phyloP scores from a whole-genome alignment of 2,888 invertebrate species.

The Scrobipalpa costella region DNA sequence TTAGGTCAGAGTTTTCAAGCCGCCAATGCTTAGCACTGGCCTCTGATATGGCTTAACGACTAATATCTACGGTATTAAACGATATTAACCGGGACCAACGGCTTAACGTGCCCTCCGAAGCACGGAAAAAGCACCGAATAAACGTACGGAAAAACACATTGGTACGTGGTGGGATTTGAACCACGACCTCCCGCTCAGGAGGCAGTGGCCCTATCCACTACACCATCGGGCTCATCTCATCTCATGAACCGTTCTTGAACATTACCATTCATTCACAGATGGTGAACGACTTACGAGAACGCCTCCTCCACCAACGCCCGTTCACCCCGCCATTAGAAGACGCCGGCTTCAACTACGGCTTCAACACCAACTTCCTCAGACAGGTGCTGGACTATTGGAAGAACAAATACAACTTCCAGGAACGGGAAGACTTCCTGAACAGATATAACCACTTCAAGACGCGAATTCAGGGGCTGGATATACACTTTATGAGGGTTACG shows the following conservation, averaged over 20 bases:
- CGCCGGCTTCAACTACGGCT: slow-evolving; percentile 89
- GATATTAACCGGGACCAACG: no score
- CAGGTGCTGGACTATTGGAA: slow-evolving; percentile 90
- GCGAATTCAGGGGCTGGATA: slow-evolving; percentile 85
- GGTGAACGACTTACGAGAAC: slow-evolving; percentile 76
- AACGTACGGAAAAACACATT: no score
- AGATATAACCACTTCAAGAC: slow-evolving; percentile 88
- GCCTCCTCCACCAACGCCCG: slow-evolving; percentile 73
- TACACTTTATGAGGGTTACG: slow-evolving; percentile 88
- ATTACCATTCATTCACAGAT: slow-evolving; percentile 47
- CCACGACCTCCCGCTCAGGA: no score
- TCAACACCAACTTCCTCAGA: slow-evolving; percentile 85
- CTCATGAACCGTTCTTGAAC: background rate
- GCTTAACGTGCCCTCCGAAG: no score
- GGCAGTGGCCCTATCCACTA: no score
- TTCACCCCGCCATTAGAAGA: slow-evolving; percentile 83
- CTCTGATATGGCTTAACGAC: no score
- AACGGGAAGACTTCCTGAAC: slow-evolving; percentile 86
- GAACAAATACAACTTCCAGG: slow-evolving; percentile 83
- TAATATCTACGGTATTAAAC: no score
- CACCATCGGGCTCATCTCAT: no score
- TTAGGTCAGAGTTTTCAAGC: no score
- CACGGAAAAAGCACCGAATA: no score
- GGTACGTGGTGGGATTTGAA: no score
- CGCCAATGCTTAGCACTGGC: no score